phyloP scores from a whole-genome alignment of 2,113 vertebrate species.

The Carlito syrichta region DNA sequence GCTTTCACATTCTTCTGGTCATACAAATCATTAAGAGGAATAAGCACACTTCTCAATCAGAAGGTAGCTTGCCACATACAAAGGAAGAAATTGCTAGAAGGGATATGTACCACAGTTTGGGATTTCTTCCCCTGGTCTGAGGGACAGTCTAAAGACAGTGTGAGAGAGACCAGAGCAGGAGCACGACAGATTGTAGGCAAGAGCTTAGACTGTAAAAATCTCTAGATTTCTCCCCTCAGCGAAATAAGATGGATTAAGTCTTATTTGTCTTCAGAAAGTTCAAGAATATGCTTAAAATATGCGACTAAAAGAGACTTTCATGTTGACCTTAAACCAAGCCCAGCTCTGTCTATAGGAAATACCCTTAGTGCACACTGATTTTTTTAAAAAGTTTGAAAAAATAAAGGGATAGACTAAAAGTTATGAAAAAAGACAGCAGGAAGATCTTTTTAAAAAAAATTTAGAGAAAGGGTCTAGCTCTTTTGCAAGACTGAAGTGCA shows the following conservation, averaged over 20 bases:
- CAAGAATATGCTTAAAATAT: not conserved
- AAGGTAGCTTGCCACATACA: not conserved
- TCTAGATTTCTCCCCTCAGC: not conserved
- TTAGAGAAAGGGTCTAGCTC: too few relatives aligned
- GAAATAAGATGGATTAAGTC: not conserved
- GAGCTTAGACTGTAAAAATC: not conserved
- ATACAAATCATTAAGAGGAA: not conserved
- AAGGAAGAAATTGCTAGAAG: not conserved
- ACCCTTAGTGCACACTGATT: not conserved
- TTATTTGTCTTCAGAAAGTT: not conserved
- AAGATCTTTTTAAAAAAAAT: too few relatives aligned
- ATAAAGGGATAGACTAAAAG: not conserved
- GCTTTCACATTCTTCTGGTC: not conserved
- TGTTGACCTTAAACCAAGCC: not conserved
- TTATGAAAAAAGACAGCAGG: not conserved
- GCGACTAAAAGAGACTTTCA: not conserved
- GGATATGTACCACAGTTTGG: not conserved
- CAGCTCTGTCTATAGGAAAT: not conserved
- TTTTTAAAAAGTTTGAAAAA: constrained; percentile 15
- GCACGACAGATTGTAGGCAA: not conserved
- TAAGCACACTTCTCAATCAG: not conserved
- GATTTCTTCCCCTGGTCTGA: not conserved
- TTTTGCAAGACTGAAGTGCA: too few relatives aligned
- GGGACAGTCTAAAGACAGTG: not conserved
- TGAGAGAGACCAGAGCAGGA: not conserved